Evolutionary conservation across 1,140 invertebrate genomes (phyloP), one percentile per base, ranked within the genome.

Genomic region (Pachyrhynchus sulphureomaculatus): DNA sequence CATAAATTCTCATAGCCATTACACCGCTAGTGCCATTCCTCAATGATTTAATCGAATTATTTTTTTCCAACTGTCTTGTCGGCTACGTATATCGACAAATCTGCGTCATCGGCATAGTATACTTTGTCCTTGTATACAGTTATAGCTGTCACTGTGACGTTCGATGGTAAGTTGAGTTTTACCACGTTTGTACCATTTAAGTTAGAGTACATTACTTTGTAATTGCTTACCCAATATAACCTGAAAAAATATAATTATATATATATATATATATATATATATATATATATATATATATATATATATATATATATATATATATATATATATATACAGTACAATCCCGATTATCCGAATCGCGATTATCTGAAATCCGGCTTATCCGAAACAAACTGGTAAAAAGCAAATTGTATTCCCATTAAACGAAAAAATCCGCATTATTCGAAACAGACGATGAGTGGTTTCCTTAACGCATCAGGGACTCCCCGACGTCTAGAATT

Each of bases 201-300:
- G 62, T 86, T 81, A 62, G 84, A 83, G 69, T 83, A 89, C 62
- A 86, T 84, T 52, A 93, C 85, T 5, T 81, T 79, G 15, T 77
- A 80, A 4, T 75, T 69, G 67, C 84, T 86, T 0, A 88, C 82
- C 84, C 88, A 93, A 76, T 91, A 93, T 26, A 93, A 71, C 8
- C 84, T 79, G 15, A n/a, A 21, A 17, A 29, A 17, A 20, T 20
- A 21, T 4, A 20, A 47, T 23, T 47, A 20, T 20, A 1, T 39
- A 9, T 29, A 6, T 29, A n/a, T n/a, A n/a, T n/a, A n/a, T n/a
- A n/a, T n/a, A n/a, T n/a, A n/a, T n/a, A n/a, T n/a, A n/a, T n/a
- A n/a, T n/a, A n/a, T n/a, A n/a, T n/a, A n/a, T n/a, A n/a, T n/a
- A n/a, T n/a, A n/a, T n/a, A n/a, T n/a, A n/a, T n/a, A n/a, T n/a